These are phyloP conservation scores for Tricholaema leucomelas DNA, from an alignment of 2,113 vertebrate genomes.

Conservation along the genomic window DNA sequence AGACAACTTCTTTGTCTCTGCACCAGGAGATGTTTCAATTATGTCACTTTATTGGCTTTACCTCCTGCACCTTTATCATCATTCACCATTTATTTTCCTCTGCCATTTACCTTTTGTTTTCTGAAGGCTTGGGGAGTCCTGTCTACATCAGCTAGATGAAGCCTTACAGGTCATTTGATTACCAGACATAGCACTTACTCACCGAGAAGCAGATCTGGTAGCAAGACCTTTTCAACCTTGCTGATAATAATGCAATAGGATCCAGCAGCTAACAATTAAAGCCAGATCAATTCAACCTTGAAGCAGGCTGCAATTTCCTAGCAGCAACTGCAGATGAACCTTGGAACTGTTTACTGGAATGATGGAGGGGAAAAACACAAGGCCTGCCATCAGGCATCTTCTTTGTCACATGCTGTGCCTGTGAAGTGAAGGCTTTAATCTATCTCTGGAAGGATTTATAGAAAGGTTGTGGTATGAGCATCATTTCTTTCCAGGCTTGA, in stretches of 20 bases:
- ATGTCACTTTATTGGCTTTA: background rate
- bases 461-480: background rate
- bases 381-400: background rate
- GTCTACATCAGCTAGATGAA: background rate
- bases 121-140: background rate
- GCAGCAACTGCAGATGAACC: slow-evolving; percentile 6
- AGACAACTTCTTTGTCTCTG: background rate
- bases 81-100: background rate
- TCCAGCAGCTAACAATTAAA: slow-evolving; percentile 39
- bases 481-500: background rate
- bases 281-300: slow-evolving; percentile 46
- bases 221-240: slow-evolving; percentile 30
- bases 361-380: background rate
- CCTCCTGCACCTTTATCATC: rapidly evolving
- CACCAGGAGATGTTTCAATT: background rate
- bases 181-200: slow-evolving; percentile 18
- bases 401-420: background rate
- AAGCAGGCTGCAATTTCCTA: slow-evolving; percentile 32
- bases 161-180: slow-evolving; percentile 9
- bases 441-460: background rate
- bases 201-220: slow-evolving; percentile 4
- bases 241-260: slow-evolving; percentile 51
- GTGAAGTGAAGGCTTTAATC: background rate
- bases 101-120: background rate
- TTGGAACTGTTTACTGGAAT: background rate